Evolutionary conservation across 2,888 invertebrate genomes (phyloP).

Genomic region (Dendrolimus pini): DNA sequence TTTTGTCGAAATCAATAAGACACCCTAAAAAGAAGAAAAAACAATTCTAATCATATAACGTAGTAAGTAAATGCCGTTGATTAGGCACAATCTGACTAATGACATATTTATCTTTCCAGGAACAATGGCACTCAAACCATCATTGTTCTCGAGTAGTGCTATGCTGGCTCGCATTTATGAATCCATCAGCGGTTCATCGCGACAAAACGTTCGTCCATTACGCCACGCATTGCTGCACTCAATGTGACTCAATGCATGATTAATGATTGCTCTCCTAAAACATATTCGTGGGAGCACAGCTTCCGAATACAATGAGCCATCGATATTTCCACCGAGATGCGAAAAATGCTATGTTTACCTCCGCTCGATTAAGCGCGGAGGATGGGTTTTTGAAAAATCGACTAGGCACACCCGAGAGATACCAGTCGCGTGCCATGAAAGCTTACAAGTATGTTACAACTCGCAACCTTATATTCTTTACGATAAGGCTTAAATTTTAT

Average conservation of each 20-base stretch:
- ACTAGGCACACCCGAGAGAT: conserved; percentile 34
- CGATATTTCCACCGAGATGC: conserved; percentile 59
- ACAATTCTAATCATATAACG: too few species aligned
- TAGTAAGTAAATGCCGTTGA: conserved; percentile 1
- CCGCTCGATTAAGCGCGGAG: conserved; percentile 66
- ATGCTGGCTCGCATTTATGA: conserved; percentile 36
- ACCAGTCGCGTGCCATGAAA: conserved; percentile 42
- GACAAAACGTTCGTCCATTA: conserved; percentile 58
- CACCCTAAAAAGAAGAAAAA: too few species aligned
- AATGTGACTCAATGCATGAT: conserved; percentile 72
- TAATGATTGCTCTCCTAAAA: conserved; percentile 56
- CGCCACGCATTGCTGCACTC: conserved; percentile 53
- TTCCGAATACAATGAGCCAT: conserved; percentile 37
- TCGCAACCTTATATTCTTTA: conserved; percentile 17
- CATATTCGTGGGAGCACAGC: conserved; percentile 60
- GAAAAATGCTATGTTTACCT: conserved; percentile 70
- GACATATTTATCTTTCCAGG: conserved; percentile 38
- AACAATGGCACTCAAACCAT: conserved; percentile 35
- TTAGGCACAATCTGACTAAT: conserved; percentile 24
- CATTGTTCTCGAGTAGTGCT: conserved; percentile 32
- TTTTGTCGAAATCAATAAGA: too few species aligned
- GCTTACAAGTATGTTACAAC: conserved; percentile 11
- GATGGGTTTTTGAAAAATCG: conserved; percentile 63
- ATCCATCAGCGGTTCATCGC: conserved; percentile 37
- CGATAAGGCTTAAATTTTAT: not conserved